Conservation (phyloP, 2,888 invertebrate genomes). For the Melanophora roralis region DNA sequence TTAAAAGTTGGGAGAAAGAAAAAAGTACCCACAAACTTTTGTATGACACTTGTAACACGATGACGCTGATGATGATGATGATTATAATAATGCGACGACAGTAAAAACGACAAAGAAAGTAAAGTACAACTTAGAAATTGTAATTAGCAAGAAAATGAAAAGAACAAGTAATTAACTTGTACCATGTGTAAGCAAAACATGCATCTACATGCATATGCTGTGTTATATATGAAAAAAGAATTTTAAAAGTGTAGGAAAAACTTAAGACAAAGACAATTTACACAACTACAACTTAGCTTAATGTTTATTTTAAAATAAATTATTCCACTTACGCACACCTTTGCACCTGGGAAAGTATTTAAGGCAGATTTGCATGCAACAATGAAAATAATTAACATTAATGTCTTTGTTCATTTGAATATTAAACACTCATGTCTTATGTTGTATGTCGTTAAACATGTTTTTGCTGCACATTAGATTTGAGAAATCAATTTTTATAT, state of each 20-base stretch:
- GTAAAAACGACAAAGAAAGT: constrained; percentile 15
- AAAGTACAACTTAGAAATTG: constrained; percentile 37
- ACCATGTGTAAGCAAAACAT: too few relatives aligned
- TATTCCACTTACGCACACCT: too few relatives aligned
- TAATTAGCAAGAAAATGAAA: constrained; percentile 51
- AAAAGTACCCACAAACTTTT: neutral
- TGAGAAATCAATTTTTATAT: neutral
- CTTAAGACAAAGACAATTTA: neutral
- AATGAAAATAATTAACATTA: neutral
- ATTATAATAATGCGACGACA: neutral
- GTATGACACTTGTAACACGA: neutral
- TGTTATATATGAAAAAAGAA: too few relatives aligned
- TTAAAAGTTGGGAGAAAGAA: neutral
- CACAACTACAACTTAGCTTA: neutral
- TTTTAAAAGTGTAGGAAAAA: too few relatives aligned
- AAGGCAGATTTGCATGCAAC: too few relatives aligned
- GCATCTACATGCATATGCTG: too few relatives aligned
- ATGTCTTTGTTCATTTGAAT: neutral
- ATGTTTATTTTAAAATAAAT: too few relatives aligned
- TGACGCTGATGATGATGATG: neutral
- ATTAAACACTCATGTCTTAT: constrained; percentile 13
- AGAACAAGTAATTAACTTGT: neutral
- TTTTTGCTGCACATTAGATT: neutral
- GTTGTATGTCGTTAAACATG: neutral
- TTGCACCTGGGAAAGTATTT: too few relatives aligned